Percentiles rank a stretch among this genome's conserved stretches.
These are phyloP conservation scores for Tridacna crocea DNA, from an alignment of 2,888 invertebrate species.

Conservation along the genomic window DNA sequence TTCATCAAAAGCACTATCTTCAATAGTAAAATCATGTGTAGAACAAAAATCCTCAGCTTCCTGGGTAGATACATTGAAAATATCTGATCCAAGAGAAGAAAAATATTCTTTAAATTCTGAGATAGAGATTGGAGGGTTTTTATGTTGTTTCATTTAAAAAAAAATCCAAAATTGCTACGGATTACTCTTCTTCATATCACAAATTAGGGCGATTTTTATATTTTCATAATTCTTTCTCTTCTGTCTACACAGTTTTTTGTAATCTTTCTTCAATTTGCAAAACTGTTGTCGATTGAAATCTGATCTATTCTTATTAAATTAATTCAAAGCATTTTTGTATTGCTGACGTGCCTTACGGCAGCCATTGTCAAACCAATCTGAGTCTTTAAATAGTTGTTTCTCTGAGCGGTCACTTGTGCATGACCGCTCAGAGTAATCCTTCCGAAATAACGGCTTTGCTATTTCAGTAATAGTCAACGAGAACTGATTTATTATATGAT, in stretches of 20 bases:
- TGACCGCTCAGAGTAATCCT: too few species aligned
- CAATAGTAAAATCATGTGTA: conserved; percentile 2
- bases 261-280: conserved; percentile 3
- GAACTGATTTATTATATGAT: background rate
- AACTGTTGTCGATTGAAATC: background rate
- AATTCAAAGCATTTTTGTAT: conserved; percentile 9
- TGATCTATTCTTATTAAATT: background rate
- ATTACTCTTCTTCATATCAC: background rate
- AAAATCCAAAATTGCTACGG: conserved; percentile 23
- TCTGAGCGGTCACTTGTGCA: background rate
- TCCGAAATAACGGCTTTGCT: conserved; percentile 20
- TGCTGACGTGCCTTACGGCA: background rate
- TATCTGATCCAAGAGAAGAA: background rate
- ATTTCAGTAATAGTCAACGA: background rate
- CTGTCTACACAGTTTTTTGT: conserved; percentile 19
- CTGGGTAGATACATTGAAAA: background rate
- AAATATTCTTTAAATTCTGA: conserved; percentile 18
- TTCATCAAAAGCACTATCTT: conserved; percentile 5
- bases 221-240: conserved; percentile 6
- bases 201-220: conserved; percentile 14
- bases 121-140: background rate
- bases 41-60: conserved; percentile 20
- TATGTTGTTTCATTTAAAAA: background rate
- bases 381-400: background rate
- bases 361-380: conserved; percentile 22